Conservation (phyloP, 2,113 vertebrate species). For the Hiodon alosoides region DNA sequence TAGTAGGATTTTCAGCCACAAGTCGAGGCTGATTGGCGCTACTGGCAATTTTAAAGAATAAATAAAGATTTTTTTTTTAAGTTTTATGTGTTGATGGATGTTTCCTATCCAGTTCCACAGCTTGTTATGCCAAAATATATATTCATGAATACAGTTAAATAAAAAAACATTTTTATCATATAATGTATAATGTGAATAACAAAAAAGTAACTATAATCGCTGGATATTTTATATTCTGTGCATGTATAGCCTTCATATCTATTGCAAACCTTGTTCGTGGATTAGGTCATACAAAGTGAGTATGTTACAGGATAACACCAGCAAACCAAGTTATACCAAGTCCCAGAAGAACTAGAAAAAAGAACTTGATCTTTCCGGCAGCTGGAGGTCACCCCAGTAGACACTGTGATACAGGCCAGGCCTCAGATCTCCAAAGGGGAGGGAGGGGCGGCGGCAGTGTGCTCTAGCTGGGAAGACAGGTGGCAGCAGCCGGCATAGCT, state of each 20-base stretch:
- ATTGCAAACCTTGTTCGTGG: conserved; percentile 30
- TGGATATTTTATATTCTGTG: conserved; percentile 6
- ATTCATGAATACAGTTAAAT: too few relatives aligned
- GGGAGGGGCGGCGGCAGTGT: neutral
- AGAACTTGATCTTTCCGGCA: conserved; percentile 5
- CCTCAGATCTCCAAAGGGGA: neutral
- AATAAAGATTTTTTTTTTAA: too few relatives aligned
- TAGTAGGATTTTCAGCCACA: too few relatives aligned
- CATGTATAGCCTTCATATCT: neutral
- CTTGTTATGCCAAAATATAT: too few relatives aligned
- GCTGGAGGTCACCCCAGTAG: neutral
- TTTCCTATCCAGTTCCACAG: too few relatives aligned
- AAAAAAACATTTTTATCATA: conserved; percentile 2
- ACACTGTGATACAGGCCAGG: neutral
- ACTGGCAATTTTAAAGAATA: neutral
- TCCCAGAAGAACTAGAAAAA: conserved; percentile 5
- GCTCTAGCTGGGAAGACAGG: neutral
- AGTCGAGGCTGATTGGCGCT: too few relatives aligned
- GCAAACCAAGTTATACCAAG: conserved; percentile 13
- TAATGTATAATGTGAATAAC: neutral
- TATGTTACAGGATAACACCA: neutral
- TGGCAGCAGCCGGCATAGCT: neutral
- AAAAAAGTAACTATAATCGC: neutral
- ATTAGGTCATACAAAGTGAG: conserved; percentile 44
- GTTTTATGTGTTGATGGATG: too few relatives aligned